Percentiles rank a stretch among this genome's conserved stretches.
These are phyloP conservation scores for Clistopyga incitator DNA, from an alignment of 2,888 invertebrate species.

Conservation along the genomic window DNA sequence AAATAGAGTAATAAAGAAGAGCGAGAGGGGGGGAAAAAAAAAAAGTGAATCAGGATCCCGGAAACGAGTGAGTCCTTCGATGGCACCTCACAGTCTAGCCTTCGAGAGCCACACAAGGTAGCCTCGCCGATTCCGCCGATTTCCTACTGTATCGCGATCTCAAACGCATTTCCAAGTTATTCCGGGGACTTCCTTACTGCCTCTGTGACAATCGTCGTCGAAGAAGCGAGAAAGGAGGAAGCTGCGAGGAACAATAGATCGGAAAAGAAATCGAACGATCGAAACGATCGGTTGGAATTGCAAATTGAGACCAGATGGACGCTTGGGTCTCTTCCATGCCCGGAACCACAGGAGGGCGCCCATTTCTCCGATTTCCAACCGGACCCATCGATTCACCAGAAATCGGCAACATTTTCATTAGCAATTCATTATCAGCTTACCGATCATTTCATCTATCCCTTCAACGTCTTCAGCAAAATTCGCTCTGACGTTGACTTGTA, in stretches of 20 bases:
- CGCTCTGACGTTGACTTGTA: conserved; percentile 54
- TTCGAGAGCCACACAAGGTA: conserved; percentile 61
- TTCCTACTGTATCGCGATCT: conserved; percentile 45
- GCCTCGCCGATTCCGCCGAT: conserved; percentile 54
- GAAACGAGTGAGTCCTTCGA: conserved; percentile 65
- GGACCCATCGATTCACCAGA: conserved; percentile 52
- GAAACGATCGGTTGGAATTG: conserved; percentile 73
- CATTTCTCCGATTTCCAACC: conserved; percentile 25
- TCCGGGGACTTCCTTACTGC: conserved; percentile 40
- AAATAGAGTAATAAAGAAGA: conserved; percentile 51
- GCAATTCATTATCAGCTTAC: neutral
- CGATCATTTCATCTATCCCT: neutral
- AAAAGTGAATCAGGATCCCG: conserved; percentile 62
- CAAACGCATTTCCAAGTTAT: conserved; percentile 51
- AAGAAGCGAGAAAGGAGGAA: conserved; percentile 52
- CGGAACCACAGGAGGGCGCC: conserved; percentile 26
- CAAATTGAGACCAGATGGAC: conserved; percentile 77
- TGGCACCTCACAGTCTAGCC: conserved; percentile 53
- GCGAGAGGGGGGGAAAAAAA: conserved; percentile 43
- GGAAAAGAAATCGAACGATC: conserved; percentile 57
- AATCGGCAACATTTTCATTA: no score
- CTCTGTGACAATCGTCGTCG: conserved; percentile 47
- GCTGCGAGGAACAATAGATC: conserved; percentile 54
- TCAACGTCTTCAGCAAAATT: conserved; percentile 11
- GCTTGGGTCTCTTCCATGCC: conserved; percentile 46